phyloP scores from a whole-genome alignment of 2,113 vertebrate species.

The Phrynocephalus versicolor region DNA sequence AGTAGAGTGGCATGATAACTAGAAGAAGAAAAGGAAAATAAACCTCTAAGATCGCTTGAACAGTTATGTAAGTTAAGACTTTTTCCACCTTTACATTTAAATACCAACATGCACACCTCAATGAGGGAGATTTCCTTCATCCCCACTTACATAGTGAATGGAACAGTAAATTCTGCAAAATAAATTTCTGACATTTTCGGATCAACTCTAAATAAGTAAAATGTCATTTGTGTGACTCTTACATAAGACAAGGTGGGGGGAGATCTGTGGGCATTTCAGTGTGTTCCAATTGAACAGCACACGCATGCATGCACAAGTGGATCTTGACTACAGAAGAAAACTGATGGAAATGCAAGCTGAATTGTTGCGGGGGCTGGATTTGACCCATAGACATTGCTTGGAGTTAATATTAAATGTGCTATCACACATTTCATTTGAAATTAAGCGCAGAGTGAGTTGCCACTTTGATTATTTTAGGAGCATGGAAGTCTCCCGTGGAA shows the following conservation, averaged over 20 bases:
- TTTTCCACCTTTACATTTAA: no score
- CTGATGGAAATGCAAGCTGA: conserved; percentile 8
- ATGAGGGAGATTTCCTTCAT: background rate
- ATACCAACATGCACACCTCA: background rate
- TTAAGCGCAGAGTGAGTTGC: background rate
- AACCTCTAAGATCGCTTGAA: no score
- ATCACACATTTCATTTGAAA: conserved; percentile 22
- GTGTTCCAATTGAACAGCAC: background rate
- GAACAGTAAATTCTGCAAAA: background rate
- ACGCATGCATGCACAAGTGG: background rate
- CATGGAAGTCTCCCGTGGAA: background rate
- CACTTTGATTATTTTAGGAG: background rate
- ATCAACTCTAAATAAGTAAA: background rate
- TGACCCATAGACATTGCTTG: conserved; percentile 6
- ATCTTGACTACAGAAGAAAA: background rate
- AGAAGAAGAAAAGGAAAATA: background rate
- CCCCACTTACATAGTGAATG: background rate
- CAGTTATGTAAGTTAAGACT: background rate
- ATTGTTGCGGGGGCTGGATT: background rate
- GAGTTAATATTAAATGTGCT: conserved; percentile 3
- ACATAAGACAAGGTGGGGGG: background rate
- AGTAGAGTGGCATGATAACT: background rate
- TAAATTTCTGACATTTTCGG: background rate
- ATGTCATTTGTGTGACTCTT: background rate
- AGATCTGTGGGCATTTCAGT: background rate